A percentile compares a stretch with the other conserved stretches of the same genome.
Evolutionary conservation across 1,140 invertebrate species (phyloP).

Genomic region (Lutraria rhynchaena): DNA sequence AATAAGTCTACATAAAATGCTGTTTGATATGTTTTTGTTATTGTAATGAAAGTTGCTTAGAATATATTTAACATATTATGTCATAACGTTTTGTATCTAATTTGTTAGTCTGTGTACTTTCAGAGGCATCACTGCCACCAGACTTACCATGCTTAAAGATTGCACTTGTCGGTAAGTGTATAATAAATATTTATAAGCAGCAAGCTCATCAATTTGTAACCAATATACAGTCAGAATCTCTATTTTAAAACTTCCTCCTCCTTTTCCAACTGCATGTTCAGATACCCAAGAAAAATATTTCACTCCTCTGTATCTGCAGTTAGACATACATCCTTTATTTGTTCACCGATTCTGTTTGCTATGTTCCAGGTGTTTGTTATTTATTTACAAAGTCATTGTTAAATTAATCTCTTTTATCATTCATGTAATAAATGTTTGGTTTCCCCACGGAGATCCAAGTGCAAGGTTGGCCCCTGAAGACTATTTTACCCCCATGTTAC

Average conservation of each 20-base stretch:
- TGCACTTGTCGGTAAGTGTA: slow-evolving; percentile 67
- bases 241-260: neutral
- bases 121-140: slow-evolving; percentile 24
- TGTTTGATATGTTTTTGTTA: neutral
- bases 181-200: neutral
- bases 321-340: neutral
- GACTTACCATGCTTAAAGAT: slow-evolving; percentile 67
- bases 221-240: neutral
- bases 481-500: no score
- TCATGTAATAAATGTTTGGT: no score
- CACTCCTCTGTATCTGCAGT: no score
- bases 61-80: neutral
- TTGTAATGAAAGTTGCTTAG: neutral
- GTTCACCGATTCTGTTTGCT: neutral
- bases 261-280: neutral
- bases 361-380: neutral
- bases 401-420: no score
- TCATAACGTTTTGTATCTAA: neutral
- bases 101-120: neutral
- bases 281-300: neutral
- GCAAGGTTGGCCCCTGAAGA: no score
- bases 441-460: no score
- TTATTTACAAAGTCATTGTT: no score
- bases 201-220: neutral
- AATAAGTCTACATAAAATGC: neutral